These are phyloP conservation scores for Osmerus mordax DNA, from an alignment of 2,113 vertebrate species.

Conservation along the genomic window DNA sequence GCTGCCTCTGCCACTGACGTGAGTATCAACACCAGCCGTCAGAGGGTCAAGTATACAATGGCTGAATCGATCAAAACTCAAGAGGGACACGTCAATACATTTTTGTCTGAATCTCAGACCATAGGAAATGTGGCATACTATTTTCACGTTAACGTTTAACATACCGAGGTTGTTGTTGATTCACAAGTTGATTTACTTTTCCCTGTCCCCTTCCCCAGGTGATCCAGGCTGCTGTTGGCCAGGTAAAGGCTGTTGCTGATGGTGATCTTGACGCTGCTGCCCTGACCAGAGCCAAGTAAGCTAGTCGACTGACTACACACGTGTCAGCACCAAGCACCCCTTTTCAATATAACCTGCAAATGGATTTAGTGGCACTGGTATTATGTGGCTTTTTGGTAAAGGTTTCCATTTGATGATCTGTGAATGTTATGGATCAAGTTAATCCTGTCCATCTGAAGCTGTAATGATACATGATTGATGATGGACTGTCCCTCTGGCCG, in stretches of 20 bases:
- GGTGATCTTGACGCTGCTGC: constrained; percentile 80
- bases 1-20: constrained; percentile 76
- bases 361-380: too few relatives aligned
- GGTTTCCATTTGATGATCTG: neutral
- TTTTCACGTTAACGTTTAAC: neutral
- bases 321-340: neutral
- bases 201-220: constrained; percentile 69
- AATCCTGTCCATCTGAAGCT: constrained; percentile 10
- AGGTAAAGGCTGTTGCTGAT: constrained; percentile 83
- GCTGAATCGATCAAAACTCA: too few relatives aligned
- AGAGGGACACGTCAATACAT: neutral
- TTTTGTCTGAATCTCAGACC: neutral
- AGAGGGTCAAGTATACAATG: neutral
- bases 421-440: neutral
- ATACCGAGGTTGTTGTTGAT: neutral
- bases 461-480: neutral
- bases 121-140: neutral
- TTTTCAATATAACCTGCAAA: neutral
- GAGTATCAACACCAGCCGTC: constrained; percentile 56
- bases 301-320: constrained; percentile 12
- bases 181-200: neutral
- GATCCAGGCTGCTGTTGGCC: constrained; percentile 82
- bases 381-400: neutral
- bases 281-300: constrained; percentile 88
- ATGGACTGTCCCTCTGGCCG: too few relatives aligned